Evolutionary conservation across 2,113 vertebrate genomes (phyloP), one percentile per base, ranked within the genome.

Genomic region (Callaeas wilsoni): DNA sequence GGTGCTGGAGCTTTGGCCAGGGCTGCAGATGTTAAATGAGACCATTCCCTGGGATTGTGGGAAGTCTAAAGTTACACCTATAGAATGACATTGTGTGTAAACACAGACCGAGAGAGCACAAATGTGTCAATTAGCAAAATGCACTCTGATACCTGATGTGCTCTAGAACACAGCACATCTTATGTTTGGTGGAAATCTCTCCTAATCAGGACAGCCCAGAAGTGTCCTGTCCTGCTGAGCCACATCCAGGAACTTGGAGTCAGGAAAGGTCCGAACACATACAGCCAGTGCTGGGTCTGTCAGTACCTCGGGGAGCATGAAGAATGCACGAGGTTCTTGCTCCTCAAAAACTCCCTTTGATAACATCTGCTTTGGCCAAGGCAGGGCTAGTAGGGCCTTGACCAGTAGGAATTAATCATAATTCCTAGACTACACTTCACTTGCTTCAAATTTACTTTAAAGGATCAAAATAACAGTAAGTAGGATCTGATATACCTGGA

Each of bases 41-140:
- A 76, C 81, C 79, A 27, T 88, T 95, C 70, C 30, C 87, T 42
- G 56, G 64, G 89, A 88, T 53, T 97, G 92, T 46, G 70, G 35
- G n/a, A 60, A 63, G 65, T 73, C 75, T 97, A 39, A 75, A 86
- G 81, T 96, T 97, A 96, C 95, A 57, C 37, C 88, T 70, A 18
- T 53, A 83, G 90, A 77, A 57, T 83, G 74, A 78, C 94, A 65
- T 0, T 41, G 68, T 63, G 55, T 84, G 47, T 32, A 89, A 95
- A 94, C 81, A 93, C 81, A 73, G 84, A 39, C 33, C 53, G 37
- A 49, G 53, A 46, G 20, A 68, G 18, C 55, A 71, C 4, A 10
- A 71, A 67, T 33, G 16, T 0, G 4, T 23, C 91, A 44, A 46
- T 94, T 60, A 93, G 41, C 83, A 83, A 44, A 77, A n/a, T 12